Conservation (phyloP, 1,140 invertebrate genomes). For the Lordiphosa collinella region DNA sequence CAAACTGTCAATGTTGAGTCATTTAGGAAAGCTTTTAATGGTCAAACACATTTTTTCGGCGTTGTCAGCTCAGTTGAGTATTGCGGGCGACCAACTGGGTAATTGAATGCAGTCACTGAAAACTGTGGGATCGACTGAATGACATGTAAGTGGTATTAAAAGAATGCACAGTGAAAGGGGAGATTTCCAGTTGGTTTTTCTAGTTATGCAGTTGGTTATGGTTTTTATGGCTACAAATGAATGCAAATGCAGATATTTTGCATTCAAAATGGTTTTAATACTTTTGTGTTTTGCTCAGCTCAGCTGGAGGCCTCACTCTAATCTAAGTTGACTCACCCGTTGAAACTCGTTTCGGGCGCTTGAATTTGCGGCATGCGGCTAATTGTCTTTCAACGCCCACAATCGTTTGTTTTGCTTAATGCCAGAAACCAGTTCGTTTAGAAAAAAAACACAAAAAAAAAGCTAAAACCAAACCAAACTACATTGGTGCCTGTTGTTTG, state of each 20-base stretch:
- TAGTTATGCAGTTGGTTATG: not conserved
- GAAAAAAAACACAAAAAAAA: conserved; percentile 1
- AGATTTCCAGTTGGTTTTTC: not conserved
- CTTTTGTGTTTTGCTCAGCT: conserved; percentile 10
- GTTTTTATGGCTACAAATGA: conserved; percentile 4
- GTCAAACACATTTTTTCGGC: conserved; percentile 40
- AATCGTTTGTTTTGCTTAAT: conserved; percentile 20
- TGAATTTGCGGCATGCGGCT: conserved; percentile 66
- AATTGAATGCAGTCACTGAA: conserved; percentile 67
- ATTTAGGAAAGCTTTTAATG: conserved; percentile 62
- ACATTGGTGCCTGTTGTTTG: conserved; percentile 12
- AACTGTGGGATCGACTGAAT: conserved; percentile 24
- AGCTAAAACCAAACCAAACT: conserved; percentile 4
- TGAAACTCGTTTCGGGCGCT: conserved; percentile 55
- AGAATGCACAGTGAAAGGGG: not conserved
- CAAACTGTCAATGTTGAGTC: conserved; percentile 48
- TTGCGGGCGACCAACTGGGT: conserved; percentile 17
- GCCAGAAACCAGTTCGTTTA: conserved; percentile 23
- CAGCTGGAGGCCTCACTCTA: conserved; percentile 11
- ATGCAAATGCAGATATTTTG: conserved; percentile 4
- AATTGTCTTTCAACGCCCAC: conserved; percentile 71
- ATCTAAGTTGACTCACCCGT: conserved; percentile 46
- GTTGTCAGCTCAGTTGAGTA: conserved; percentile 25
- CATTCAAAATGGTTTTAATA: not conserved
- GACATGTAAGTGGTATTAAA: conserved; percentile 7